Percentiles rank a stretch among this genome's conserved stretches.
These are phyloP conservation scores for Ceratosolen solmsi DNA, from an alignment of 1,140 invertebrate genomes.

Conservation along the genomic window DNA sequence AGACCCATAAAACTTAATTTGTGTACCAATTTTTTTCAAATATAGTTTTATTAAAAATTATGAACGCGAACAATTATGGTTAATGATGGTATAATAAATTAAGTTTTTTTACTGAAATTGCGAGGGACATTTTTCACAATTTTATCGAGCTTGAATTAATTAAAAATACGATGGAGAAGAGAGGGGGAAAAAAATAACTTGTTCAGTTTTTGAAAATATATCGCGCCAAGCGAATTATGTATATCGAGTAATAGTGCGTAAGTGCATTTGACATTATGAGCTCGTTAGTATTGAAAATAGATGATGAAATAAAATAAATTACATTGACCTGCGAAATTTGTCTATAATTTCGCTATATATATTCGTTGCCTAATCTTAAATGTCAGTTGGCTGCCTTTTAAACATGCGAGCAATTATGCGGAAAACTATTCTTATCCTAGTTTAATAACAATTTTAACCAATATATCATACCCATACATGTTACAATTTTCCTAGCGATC, in stretches of 20 bases:
- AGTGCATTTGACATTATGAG: background rate
- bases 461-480: background rate
- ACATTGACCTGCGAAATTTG: background rate
- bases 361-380: background rate
- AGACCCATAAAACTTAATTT: slow-evolving; percentile 29
- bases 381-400: background rate
- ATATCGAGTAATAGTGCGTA: background rate
- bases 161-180: background rate
- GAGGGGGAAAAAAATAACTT: background rate
- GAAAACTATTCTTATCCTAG: background rate
- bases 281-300: background rate
- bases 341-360: background rate
- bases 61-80: background rate
- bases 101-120: background rate
- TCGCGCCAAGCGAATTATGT: background rate
- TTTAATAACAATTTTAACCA: background rate
- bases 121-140: background rate
- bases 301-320: background rate
- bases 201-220: background rate
- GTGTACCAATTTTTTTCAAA: slow-evolving; percentile 25
- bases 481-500: background rate
- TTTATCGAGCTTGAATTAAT: background rate
- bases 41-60: background rate
- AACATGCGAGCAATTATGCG: background rate
- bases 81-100: slow-evolving; percentile 33